Evolutionary conservation across 2,113 vertebrate genomes (phyloP), one percentile per base, ranked within the genome.

Genomic region (Pygoscelis antarcticus): DNA sequence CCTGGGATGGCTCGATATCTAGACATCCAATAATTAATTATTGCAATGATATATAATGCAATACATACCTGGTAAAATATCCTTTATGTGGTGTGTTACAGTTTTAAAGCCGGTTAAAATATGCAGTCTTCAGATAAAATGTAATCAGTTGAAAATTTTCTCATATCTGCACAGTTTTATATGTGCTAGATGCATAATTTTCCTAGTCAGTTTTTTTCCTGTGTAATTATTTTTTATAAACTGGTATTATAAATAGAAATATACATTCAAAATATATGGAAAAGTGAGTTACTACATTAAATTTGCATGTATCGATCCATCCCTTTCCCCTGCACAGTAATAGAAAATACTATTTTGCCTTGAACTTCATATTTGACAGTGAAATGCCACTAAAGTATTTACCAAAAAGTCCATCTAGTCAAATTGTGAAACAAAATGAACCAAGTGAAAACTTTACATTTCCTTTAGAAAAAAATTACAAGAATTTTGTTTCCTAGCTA

Each of bases 271-370:
- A 98, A 98, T 98, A 98, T 98, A 98, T 98, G 98, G 98, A 98
- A 98, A 98, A 98, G 98, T 98, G 98, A 98, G 98, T 98, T 97
- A 98, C 98, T 98, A 98, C 98, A 97, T 98, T 98, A 98, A 98
- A 98, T 98, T 98, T 98, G 98, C 98, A 98, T 98, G 98, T 98
- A 98, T 98, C 98, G 98, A 98, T 98, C 98, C 98, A 98, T 98
- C 98, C 98, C 98, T 98, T 98, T 97, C 98, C 98, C 98, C 98
- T 98, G 98, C 98, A 99, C 98, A 98, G 98, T 98, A 98, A 98
- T 98, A 99, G 98, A 98, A 99, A 99, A 99, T 98, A 99, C 98
- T 98, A 98, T 98, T 98, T 99, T 98, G 98, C 98, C 98, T 98
- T 97, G 98, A 98, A 98, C 98, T 98, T 98, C 98, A 98, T 98